Percentiles rank a stretch among this genome's conserved stretches.
Conservation (phyloP, 2,113 vertebrate species). For the Lathamus discolor region DNA sequence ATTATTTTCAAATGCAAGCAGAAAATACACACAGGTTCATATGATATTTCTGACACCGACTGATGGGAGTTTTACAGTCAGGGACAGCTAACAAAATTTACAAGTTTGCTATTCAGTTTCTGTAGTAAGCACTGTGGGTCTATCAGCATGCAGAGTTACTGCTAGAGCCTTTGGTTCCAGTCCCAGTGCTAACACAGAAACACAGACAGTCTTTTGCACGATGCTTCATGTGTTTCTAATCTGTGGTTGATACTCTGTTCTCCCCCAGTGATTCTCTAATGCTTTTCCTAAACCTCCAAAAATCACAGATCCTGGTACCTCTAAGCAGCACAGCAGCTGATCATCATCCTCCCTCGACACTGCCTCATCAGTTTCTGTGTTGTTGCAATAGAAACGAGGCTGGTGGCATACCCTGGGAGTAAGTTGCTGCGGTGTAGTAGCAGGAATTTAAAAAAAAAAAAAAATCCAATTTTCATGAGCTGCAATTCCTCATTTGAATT, state of each 20-base stretch:
- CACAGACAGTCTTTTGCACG: background rate
- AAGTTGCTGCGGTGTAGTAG: background rate
- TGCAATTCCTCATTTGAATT: background rate
- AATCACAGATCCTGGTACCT: background rate
- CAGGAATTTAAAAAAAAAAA: background rate
- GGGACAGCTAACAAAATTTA: slow-evolving; percentile 5
- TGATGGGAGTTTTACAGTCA: background rate
- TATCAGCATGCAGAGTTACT: background rate
- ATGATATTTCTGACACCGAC: slow-evolving; percentile 8
- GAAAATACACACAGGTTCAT: slow-evolving; percentile 47
- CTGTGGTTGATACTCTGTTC: background rate
- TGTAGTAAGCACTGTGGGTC: background rate
- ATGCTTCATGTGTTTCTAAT: background rate
- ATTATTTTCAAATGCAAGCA: slow-evolving; percentile 66
- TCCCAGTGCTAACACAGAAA: background rate
- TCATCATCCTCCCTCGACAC: background rate
- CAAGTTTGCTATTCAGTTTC: background rate
- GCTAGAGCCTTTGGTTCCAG: background rate
- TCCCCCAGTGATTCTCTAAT: background rate
- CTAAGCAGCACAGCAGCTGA: background rate
- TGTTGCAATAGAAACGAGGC: accelerated
- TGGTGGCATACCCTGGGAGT: background rate
- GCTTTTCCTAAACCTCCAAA: background rate
- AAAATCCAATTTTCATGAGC: background rate
- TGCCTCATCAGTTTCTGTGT: accelerated